Percentiles rank a stretch among this genome's conserved stretches.
phyloP scores from a whole-genome alignment of 2,797 vertebrate genomes.

The Galagoides demidoff region DNA sequence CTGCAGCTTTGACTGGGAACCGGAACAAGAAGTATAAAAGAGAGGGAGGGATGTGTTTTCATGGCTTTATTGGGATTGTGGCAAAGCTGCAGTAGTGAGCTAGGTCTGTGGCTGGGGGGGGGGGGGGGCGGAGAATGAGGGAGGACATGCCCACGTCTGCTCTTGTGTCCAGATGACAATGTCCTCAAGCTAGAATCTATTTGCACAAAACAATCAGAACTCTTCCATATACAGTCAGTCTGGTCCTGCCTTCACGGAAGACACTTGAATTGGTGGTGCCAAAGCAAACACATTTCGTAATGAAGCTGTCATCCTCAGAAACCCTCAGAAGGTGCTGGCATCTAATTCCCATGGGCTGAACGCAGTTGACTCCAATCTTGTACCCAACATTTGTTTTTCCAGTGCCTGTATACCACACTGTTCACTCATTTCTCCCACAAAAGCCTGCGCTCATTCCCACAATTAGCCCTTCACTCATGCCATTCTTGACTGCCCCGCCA shows the following conservation, averaged over 20 bases:
- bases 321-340: neutral
- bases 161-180: neutral
- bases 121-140: rapidly evolving
- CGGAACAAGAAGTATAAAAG: neutral
- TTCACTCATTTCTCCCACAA: neutral
- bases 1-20: constrained; percentile 26
- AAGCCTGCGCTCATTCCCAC: neutral
- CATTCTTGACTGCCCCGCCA: neutral
- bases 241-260: neutral
- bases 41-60: neutral
- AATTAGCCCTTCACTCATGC: neutral
- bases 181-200: neutral
- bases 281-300: neutral
- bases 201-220: neutral
- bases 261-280: neutral
- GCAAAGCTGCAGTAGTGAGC: neutral
- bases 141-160: neutral
- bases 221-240: neutral
- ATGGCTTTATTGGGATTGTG: neutral
- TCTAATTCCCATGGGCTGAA: neutral
- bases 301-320: neutral
- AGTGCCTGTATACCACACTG: neutral
- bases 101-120: neutral
- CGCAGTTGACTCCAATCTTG: neutral
- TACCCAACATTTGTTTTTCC: neutral